Evolutionary conservation across 2,888 invertebrate species (phyloP).

Genomic region (Thereva nobilitata): DNA sequence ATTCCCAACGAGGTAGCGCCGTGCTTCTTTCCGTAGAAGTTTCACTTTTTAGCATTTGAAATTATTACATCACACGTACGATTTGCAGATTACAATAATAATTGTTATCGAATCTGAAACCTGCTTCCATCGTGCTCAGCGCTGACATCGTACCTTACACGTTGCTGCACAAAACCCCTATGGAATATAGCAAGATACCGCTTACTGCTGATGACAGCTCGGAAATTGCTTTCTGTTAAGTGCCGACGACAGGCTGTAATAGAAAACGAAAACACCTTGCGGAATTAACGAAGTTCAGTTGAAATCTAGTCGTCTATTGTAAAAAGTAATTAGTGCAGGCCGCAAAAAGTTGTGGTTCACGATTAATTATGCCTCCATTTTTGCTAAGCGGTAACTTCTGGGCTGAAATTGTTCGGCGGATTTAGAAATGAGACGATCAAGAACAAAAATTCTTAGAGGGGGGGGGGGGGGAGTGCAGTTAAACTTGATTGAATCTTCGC

Average conservation of each 20-base stretch:
- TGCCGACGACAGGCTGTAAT: constrained; percentile 19
- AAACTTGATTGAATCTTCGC: too few species aligned
- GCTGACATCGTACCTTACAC: constrained; percentile 33
- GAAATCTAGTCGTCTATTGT: neutral
- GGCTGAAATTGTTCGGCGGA: too few species aligned
- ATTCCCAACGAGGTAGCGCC: neutral
- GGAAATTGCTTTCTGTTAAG: constrained; percentile 42
- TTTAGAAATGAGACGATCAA: too few species aligned
- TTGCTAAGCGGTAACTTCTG: too few species aligned
- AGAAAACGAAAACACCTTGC: constrained; percentile 8
- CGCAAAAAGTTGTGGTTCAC: too few species aligned
- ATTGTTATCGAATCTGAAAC: constrained; percentile 20
- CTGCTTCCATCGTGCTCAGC: constrained; percentile 20
- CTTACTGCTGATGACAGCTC: constrained; percentile 37
- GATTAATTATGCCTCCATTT: too few species aligned
- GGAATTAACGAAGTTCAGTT: constrained; percentile 18
- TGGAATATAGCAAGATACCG: constrained; percentile 29
- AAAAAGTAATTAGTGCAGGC: too few species aligned
- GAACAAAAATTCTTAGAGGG: too few species aligned
- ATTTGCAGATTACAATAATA: neutral
- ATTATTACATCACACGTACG: neutral
- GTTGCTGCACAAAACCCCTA: constrained; percentile 37
- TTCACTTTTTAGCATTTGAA: neutral
- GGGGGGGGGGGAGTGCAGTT: too few species aligned
- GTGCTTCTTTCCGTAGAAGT: neutral